Conservation (phyloP, 2,113 vertebrate species). For the Furnarius figulus region DNA sequence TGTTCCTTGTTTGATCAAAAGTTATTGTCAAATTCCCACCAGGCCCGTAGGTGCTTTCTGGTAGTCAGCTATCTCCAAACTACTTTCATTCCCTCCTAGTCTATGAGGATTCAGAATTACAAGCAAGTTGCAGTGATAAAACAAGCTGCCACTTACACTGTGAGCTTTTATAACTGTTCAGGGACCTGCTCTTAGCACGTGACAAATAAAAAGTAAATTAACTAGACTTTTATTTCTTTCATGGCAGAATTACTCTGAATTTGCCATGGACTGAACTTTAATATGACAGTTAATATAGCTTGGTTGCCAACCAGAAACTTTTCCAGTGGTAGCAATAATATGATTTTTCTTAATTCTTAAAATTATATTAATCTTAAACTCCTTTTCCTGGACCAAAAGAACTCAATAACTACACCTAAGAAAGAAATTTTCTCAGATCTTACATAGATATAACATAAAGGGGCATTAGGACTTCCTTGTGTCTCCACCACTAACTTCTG, state of each 20-base stretch:
- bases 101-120: background rate
- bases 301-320: background rate
- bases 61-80: background rate
- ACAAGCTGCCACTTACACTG: background rate
- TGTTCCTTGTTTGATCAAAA: background rate
- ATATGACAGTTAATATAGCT: background rate
- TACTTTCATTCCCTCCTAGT: background rate
- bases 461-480: background rate
- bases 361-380: background rate
- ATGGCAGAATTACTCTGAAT: background rate
- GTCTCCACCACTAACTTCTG: background rate
- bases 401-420: background rate
- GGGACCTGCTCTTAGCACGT: background rate
- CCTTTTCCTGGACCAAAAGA: background rate
- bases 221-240: background rate
- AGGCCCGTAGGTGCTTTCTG: background rate
- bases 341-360: background rate
- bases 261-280: background rate
- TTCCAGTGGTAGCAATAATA: background rate
- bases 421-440: background rate
- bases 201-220: background rate
- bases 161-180: background rate
- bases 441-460: background rate
- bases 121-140: background rate
- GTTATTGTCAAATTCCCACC: background rate